A percentile compares a stretch with the other conserved stretches of the same genome.
These are phyloP conservation scores for Nipponia nippon DNA, from an alignment of 2,113 vertebrate species.

Conservation along the genomic window DNA sequence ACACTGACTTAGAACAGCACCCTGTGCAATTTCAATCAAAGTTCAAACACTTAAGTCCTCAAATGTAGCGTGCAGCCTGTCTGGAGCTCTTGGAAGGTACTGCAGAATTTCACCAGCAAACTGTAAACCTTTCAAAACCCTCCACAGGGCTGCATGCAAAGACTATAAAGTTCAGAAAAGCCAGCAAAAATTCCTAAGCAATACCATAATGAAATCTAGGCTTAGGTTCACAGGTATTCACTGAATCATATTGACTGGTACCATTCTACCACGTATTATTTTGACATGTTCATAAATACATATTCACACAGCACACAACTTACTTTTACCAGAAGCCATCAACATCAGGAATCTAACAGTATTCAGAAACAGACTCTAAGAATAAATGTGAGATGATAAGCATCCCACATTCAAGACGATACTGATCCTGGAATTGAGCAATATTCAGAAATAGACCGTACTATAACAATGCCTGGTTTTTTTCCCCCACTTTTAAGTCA, in stretches of 20 bases:
- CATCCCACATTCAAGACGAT: neutral
- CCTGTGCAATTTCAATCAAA: neutral
- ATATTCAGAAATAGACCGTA: neutral
- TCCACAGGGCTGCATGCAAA: neutral
- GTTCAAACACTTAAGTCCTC: neutral
- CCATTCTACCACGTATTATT: neutral
- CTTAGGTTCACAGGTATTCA: neutral
- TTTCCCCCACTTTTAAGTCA: accelerated
- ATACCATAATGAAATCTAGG: neutral
- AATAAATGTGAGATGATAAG: neutral
- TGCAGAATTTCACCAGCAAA: neutral
- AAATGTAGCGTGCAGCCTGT: neutral
- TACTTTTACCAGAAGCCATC: neutral
- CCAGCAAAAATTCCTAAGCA: neutral
- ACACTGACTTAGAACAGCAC: neutral
- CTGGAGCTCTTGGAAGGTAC: neutral
- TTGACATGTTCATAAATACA: neutral
- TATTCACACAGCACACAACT: neutral
- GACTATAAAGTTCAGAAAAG: neutral
- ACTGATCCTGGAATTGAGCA: neutral
- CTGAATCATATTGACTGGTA: neutral
- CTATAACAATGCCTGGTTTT: neutral
- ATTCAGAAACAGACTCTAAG: neutral
- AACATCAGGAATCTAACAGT: neutral
- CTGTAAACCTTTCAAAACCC: neutral